Conservation (phyloP, 1,140 invertebrate species). For the Neuroterus valhalla region DNA sequence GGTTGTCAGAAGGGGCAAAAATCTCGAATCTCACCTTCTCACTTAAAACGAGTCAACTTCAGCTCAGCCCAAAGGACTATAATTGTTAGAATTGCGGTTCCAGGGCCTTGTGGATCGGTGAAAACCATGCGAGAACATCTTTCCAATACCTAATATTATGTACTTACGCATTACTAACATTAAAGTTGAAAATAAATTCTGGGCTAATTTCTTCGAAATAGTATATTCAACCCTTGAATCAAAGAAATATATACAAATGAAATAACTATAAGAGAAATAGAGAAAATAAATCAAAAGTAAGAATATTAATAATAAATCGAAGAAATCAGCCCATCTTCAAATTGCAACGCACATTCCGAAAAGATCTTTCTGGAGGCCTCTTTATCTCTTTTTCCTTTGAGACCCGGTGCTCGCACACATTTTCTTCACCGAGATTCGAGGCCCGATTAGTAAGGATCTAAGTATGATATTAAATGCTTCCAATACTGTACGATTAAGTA, state of each 20-base stretch:
- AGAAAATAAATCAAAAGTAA: background rate
- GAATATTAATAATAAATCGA: background rate
- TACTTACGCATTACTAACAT: constrained; percentile 17
- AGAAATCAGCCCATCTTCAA: constrained; percentile 35
- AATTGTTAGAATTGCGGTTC: constrained; percentile 36
- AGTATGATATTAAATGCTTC: constrained; percentile 73
- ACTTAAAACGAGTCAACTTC: constrained; percentile 19
- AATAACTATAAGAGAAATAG: background rate
- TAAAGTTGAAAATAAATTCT: constrained; percentile 21
- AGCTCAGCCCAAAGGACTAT: constrained; percentile 30
- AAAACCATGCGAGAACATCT: constrained; percentile 53
- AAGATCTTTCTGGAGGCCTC: constrained; percentile 48
- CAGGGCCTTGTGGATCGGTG: constrained; percentile 62
- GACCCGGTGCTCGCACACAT: constrained; percentile 9
- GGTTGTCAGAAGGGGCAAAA: constrained; percentile 1
- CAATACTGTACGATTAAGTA: constrained; percentile 68
- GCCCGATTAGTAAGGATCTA: constrained; percentile 52
- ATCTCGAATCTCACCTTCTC: constrained; percentile 21
- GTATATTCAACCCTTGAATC: too few species aligned
- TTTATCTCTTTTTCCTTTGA: constrained; percentile 38
- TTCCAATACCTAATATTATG: constrained; percentile 26
- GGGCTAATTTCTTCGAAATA: background rate
- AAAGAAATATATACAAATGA: background rate
- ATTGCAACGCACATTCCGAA: constrained; percentile 58
- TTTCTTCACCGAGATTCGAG: constrained; percentile 58